Evolutionary conservation across 2,797 vertebrate genomes (phyloP).

Genomic region (Synanceia verrucosa): DNA sequence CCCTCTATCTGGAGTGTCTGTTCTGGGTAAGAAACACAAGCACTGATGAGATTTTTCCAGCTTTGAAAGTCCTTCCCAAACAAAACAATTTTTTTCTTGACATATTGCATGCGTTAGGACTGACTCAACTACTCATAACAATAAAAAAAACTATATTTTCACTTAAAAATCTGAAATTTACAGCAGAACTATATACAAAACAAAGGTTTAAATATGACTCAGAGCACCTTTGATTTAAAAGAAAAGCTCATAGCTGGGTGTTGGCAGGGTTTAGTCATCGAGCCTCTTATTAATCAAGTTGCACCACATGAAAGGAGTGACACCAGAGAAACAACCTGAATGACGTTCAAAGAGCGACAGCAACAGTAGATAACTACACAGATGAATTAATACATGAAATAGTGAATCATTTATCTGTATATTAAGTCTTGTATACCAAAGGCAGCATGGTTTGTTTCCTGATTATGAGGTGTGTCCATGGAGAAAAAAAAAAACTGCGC

Average conservation of each 20-base stretch:
- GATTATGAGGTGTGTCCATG: not conserved
- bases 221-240: conserved; percentile 21
- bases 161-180: conserved; percentile 61
- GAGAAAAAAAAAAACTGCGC: too few relatives aligned
- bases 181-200: conserved; percentile 50
- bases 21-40: conserved; percentile 48
- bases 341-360: not conserved
- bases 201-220: conserved; percentile 54
- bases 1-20: conserved; percentile 47
- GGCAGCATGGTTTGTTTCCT: not conserved
- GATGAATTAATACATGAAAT: conserved; percentile 1
- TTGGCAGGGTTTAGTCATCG: conserved; percentile 6
- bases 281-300: conserved; percentile 9
- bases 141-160: conserved; percentile 59
- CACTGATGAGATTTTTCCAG: conserved; percentile 62
- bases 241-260: not conserved
- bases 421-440: not conserved
- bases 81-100: conserved; percentile 48
- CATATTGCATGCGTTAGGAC: conserved; percentile 51
- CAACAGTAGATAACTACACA: not conserved
- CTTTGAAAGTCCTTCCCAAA: conserved; percentile 60
- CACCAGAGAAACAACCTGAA: not conserved
- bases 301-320: conserved; percentile 18
- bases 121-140: conserved; percentile 54
- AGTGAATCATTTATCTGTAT: not conserved